Evolutionary conservation across 1,140 invertebrate species (phyloP), one percentile per base, ranked within the genome.

Genomic region (Drosophila lowei): DNA sequence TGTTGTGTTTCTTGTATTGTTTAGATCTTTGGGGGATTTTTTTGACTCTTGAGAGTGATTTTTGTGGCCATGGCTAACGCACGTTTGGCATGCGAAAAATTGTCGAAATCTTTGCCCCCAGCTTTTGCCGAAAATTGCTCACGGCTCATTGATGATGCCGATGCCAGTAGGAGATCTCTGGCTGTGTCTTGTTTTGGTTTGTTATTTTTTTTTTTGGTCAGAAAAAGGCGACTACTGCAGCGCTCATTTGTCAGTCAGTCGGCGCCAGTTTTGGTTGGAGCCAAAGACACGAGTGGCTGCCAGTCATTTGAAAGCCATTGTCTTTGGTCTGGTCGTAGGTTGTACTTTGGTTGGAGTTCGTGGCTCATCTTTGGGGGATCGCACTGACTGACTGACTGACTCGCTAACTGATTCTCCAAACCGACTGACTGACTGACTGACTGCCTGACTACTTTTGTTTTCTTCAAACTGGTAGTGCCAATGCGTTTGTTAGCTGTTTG

Each of bases 271-370:
- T 62, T 60, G 68, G 62, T 48, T 70, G 55, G 63, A 59, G 76
- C 59, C 65, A 48, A 60, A 59, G 76, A 56, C 65, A 48, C 30
- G 9, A 34, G 30, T 13, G 4, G 80, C 80, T 76, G 72, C 62
- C 56, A 86, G 81, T 86, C 77, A 81, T 85, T 86, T 86, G 83
- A 81, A 72, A 75, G 73, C 68, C 83, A 86, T 86, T 86, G 81
- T 86, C 67, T 78, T 42, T 54, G 46, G 47, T 16, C 76, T 50
- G 25, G 61, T 56, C 59, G 70, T 70, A 64, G 68, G 68, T 48
- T 44, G 70, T 68, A 60, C 70, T 55, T 63, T 61, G 66, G 21
- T 47, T 44, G 42, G 48, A 48, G 77, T 80, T 85, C 63, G 72
- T 81, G 79, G 63, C 77, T 55, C 77, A 79, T 79, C 71, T 72